Evolutionary conservation across 2,797 vertebrate genomes (phyloP).

Genomic region (Acipenser oxyrinchus): DNA sequence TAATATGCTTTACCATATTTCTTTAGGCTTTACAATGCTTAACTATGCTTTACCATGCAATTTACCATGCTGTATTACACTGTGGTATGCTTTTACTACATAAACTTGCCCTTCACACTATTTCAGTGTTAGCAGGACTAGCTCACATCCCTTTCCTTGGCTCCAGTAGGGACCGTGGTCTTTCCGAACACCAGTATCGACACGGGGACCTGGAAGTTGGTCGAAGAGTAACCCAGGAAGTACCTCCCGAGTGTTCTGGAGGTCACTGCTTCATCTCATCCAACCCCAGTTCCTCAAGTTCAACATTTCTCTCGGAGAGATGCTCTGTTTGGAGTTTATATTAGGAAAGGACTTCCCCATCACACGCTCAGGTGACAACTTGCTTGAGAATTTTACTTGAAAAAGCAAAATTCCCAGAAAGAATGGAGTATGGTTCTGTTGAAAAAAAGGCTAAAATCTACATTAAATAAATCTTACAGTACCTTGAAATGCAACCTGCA

Average conservation of each 20-base stretch:
- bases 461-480: no score
- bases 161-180: slow-evolving; percentile 69
- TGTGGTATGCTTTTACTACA: neutral
- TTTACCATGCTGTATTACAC: neutral
- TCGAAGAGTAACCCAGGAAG: slow-evolving; percentile 83
- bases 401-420: no score
- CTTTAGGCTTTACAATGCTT: neutral
- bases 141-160: no score
- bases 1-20: neutral
- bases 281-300: slow-evolving; percentile 82
- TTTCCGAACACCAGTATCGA: slow-evolving; percentile 92
- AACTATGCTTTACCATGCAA: neutral
- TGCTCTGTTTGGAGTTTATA: slow-evolving; percentile 80
- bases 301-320: slow-evolving; percentile 81
- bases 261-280: slow-evolving; percentile 71
- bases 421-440: no score
- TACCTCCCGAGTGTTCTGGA: slow-evolving; percentile 77
- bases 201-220: slow-evolving; percentile 85
- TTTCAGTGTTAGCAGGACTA: no score
- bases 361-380: slow-evolving; percentile 71
- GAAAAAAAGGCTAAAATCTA: no score
- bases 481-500: no score
- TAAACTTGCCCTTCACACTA: neutral
- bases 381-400: no score
- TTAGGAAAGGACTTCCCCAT: slow-evolving; percentile 79